Evolutionary conservation across 2,888 invertebrate genomes (phyloP).

Genomic region (Acleris holmiana): DNA sequence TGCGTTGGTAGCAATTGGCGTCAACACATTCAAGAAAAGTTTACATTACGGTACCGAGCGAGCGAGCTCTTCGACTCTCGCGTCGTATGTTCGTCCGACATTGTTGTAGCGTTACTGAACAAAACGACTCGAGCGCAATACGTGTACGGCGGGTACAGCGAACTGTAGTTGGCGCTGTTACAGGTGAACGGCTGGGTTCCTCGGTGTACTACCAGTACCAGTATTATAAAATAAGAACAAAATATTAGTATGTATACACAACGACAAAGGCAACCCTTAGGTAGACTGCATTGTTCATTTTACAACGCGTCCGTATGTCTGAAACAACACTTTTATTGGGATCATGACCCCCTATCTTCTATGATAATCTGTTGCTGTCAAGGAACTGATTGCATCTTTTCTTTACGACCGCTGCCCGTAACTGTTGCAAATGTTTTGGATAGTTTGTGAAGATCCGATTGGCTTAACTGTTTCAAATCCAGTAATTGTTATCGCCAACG

Average conservation of each 20-base stretch:
- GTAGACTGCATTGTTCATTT: no score
- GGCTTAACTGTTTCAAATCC: slow-evolving; percentile 20
- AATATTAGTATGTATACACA: no score
- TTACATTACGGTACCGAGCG: slow-evolving; percentile 59
- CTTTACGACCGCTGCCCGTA: slow-evolving; percentile 47
- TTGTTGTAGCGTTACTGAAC: background rate
- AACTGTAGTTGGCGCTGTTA: no score
- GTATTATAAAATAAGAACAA: no score
- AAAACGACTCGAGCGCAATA: background rate
- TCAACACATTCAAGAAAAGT: slow-evolving; percentile 53
- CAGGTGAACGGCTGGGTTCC: no score
- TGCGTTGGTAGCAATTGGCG: slow-evolving; percentile 48
- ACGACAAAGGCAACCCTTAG: no score
- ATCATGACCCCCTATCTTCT: slow-evolving; percentile 56
- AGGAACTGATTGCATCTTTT: slow-evolving; percentile 54
- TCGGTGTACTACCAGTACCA: no score
- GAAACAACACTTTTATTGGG: slow-evolving; percentile 50
- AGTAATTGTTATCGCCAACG: slow-evolving; percentile 19
- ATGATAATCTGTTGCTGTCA: slow-evolving; percentile 56
- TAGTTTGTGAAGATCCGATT: slow-evolving; percentile 41
- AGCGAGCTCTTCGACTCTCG: slow-evolving; percentile 20
- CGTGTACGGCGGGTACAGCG: background rate
- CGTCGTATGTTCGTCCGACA: background rate
- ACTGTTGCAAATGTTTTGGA: slow-evolving; percentile 50
- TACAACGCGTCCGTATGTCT: slow-evolving; percentile 12